Evolutionary conservation across 35 echinoderm and acorn worm species (phyloP).

Genomic region (Acanthaster planci): DNA sequence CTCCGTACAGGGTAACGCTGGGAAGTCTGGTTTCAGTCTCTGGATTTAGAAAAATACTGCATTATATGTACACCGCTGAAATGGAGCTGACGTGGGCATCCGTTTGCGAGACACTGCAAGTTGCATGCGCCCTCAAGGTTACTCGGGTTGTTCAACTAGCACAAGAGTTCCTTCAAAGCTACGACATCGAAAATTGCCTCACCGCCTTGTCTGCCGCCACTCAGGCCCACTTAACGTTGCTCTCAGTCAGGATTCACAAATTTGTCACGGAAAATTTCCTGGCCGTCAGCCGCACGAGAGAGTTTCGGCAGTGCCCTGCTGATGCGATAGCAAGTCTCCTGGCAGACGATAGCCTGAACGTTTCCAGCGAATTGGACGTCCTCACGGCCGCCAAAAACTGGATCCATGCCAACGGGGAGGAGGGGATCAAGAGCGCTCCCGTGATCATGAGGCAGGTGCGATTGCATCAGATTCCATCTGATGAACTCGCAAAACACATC

Average conservation of each 20-base stretch:
- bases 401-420: slow-evolving; percentile 14
- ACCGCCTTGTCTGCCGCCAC: slow-evolving; percentile 3
- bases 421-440: slow-evolving; percentile 1
- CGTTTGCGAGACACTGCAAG: background rate
- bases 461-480: background rate
- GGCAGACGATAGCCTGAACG: slow-evolving; percentile 14
- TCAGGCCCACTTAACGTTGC: background rate
- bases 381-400: slow-evolving; percentile 23
- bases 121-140: background rate
- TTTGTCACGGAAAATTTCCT: slow-evolving; percentile 43
- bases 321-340: background rate
- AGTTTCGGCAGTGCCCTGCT: slow-evolving; percentile 1
- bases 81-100: slow-evolving; percentile 16
- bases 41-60: background rate
- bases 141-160: background rate
- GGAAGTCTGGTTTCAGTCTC: background rate
- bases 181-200: slow-evolving; percentile 23
- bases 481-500: slow-evolving; percentile 30
- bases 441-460: slow-evolving; percentile 23
- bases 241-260: background rate
- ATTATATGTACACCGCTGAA: slow-evolving; percentile 35
- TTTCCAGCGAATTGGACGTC: slow-evolving; percentile 24
- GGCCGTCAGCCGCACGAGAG: slow-evolving; percentile 13
- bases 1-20: background rate
- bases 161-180: slow-evolving; percentile 22